Percentiles rank a stretch among this genome's conserved stretches.
Conservation (phyloP, 2,113 vertebrate species). For the western clawed frog (Xenopus tropicalis) region UCB_Xtro_10.0 CM004448.2:41302501-41303000, state of each 20-base stretch:
- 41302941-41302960: conserved; percentile 18
- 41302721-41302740: conserved; percentile 20
- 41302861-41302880: neutral
- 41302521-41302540: neutral
- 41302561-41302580: neutral
- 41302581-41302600: conserved; percentile 3
- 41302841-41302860: conserved; percentile 5
- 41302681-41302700: conserved; percentile 36
- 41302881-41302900: conserved; percentile 8
- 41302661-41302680: conserved; percentile 35
- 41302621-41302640: conserved; percentile 22
- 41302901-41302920: conserved; percentile 15
- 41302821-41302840: conserved; percentile 15
- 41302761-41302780: conserved; percentile 20
- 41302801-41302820: conserved; percentile 23
- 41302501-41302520: too few relatives aligned
- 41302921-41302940: conserved; percentile 29
- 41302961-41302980: conserved; percentile 24
- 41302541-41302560: conserved; percentile 32
- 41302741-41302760: conserved; percentile 28
- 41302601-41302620: conserved; percentile 26
- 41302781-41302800: conserved; percentile 34
- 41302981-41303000: conserved; percentile 23
- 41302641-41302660: conserved; percentile 11
- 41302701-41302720: conserved; percentile 25